Conservation (phyloP, 2,797 vertebrate genomes). For the Acrocephalus scirpaceus region DNA sequence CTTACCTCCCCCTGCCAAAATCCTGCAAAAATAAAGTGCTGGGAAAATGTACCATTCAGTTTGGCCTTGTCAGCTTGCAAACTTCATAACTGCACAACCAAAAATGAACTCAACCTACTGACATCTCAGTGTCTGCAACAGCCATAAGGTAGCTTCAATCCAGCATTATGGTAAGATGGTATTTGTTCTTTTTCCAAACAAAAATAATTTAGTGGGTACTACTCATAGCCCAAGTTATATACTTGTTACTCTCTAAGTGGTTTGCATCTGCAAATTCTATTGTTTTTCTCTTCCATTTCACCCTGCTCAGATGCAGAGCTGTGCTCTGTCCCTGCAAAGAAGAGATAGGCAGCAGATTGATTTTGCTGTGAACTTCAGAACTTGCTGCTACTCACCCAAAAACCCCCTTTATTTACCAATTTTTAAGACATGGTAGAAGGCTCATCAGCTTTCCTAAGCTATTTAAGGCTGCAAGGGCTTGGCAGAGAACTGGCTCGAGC, state of each 20-base stretch:
- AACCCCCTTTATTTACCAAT: background rate
- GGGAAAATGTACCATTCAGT: background rate
- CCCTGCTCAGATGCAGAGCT: background rate
- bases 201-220: background rate
- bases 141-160: background rate
- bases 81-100: background rate
- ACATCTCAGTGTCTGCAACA: background rate
- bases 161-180: background rate
- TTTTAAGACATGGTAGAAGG: background rate
- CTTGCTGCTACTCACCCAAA: background rate
- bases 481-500: background rate
- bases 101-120: background rate
- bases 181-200: background rate
- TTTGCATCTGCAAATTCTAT: background rate
- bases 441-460: background rate
- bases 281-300: background rate
- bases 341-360: background rate
- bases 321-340: background rate
- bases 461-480: background rate
- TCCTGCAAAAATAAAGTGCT: background rate
- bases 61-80: background rate
- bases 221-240: background rate
- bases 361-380: background rate
- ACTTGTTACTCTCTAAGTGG: background rate
- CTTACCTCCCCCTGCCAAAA: accelerated